Evolutionary conservation across 2,888 invertebrate genomes (phyloP).

Genomic region (Alitta virens): DNA sequence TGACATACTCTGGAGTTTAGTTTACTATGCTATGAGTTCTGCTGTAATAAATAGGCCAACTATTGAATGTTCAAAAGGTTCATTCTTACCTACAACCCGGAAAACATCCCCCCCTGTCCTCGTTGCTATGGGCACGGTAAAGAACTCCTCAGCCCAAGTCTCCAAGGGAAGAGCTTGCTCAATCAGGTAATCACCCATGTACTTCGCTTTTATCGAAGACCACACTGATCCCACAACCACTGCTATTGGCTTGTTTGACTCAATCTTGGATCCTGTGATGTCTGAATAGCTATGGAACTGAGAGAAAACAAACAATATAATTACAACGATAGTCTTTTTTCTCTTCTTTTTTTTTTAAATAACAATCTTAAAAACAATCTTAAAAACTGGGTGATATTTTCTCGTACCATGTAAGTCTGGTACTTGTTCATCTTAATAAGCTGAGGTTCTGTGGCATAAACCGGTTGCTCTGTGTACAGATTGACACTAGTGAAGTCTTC

Average conservation of each 20-base stretch:
- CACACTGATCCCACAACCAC: slow-evolving; percentile 41
- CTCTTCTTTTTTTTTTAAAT: too few species aligned
- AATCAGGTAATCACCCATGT: slow-evolving; percentile 39
- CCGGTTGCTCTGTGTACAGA: background rate
- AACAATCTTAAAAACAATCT: too few species aligned
- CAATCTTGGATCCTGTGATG: slow-evolving; percentile 37
- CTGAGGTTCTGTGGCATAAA: background rate
- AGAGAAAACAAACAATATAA: background rate
- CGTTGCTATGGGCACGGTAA: slow-evolving; percentile 39
- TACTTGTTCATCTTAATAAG: background rate
- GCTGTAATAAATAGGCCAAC: too few species aligned
- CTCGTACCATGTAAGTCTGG: background rate
- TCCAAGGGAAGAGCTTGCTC: slow-evolving; percentile 38
- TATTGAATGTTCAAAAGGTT: too few species aligned
- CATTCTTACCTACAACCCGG: slow-evolving; percentile 29
- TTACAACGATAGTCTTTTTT: too few species aligned
- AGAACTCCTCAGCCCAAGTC: slow-evolving; percentile 42
- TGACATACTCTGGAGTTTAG: too few species aligned
- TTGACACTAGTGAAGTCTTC: background rate
- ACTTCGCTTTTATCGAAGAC: slow-evolving; percentile 31
- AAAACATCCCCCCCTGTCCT: slow-evolving; percentile 39
- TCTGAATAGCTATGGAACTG: slow-evolving; percentile 23
- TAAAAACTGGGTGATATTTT: background rate
- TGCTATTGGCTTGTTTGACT: slow-evolving; percentile 33
- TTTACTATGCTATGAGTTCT: too few species aligned